phyloP scores from a whole-genome alignment of 2,797 vertebrate genomes.

The Alosa sapidissima region DNA sequence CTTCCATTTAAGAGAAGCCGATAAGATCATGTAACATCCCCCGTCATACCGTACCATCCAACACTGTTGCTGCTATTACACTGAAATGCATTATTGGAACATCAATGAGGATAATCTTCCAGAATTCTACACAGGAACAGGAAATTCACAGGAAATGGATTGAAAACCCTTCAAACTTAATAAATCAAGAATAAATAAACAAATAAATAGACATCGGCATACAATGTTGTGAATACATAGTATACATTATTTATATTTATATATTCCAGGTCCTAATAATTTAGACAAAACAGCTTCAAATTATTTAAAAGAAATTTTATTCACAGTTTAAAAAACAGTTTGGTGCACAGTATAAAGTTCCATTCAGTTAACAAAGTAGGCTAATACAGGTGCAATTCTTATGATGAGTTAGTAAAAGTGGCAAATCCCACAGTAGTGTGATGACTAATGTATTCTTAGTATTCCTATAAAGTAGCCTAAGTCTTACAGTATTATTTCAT shows the following conservation, averaged over 20 bases:
- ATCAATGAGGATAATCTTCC: too few species aligned
- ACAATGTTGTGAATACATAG: too few species aligned
- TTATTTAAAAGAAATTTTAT: conserved; percentile 4
- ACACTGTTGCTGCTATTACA: not conserved
- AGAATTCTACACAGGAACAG: too few species aligned
- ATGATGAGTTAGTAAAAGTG: not conserved
- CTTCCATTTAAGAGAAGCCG: not conserved
- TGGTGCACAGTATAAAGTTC: not conserved
- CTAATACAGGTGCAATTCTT: not conserved
- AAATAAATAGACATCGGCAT: too few species aligned
- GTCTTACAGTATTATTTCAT: not conserved
- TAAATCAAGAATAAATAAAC: too few species aligned
- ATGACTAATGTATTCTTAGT: not conserved
- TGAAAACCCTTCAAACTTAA: too few species aligned
- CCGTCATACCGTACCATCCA: not conserved
- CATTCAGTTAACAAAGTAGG: not conserved
- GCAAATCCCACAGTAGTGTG: conserved; percentile 11
- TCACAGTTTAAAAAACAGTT: not conserved
- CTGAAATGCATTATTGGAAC: not conserved
- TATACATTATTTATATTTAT: too few species aligned
- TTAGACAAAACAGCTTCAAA: conserved; percentile 38
- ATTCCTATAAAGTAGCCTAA: not conserved
- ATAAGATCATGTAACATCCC: not conserved
- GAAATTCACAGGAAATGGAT: too few species aligned
- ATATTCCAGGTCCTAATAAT: not conserved